Evolutionary conservation across 1,140 invertebrate species (phyloP).

Genomic region (Neodiprion virginianus): DNA sequence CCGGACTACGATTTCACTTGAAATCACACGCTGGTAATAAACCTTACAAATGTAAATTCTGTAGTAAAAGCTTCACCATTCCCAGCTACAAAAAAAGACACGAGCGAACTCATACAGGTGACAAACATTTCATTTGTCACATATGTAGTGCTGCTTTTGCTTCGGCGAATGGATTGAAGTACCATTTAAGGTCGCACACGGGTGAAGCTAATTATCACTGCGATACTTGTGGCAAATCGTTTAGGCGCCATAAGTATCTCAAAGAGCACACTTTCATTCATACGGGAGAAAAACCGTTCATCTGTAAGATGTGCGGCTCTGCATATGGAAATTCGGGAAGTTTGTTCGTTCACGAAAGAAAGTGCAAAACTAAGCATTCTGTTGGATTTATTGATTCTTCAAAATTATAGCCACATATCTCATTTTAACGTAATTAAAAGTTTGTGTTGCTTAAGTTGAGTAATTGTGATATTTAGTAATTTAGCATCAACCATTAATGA

Average conservation of each 20-base stretch:
- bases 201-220: constrained; percentile 33
- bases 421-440: neutral
- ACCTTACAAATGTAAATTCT: constrained; percentile 33
- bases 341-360: constrained; percentile 40
- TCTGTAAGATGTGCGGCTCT: constrained; percentile 35
- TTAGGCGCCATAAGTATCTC: constrained; percentile 34
- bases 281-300: constrained; percentile 42
- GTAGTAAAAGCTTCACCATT: constrained; percentile 35
- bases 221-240: constrained; percentile 34
- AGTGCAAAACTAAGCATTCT: constrained; percentile 27
- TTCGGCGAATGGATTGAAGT: constrained; percentile 39
- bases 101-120: constrained; percentile 23
- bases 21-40: constrained; percentile 34
- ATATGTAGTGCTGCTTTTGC: constrained; percentile 33
- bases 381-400: neutral
- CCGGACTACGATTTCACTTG: constrained; percentile 38
- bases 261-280: constrained; percentile 44
- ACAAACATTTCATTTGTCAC: constrained; percentile 32
- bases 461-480: too few relatives aligned
- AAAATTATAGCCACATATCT: neutral
- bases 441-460: neutral
- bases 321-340: constrained; percentile 40
- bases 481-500: too few relatives aligned
- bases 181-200: constrained; percentile 33
- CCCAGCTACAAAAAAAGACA: constrained; percentile 32